Conservation (phyloP, 2,888 invertebrate genomes). For the Ormyrus nitidulus region DNA sequence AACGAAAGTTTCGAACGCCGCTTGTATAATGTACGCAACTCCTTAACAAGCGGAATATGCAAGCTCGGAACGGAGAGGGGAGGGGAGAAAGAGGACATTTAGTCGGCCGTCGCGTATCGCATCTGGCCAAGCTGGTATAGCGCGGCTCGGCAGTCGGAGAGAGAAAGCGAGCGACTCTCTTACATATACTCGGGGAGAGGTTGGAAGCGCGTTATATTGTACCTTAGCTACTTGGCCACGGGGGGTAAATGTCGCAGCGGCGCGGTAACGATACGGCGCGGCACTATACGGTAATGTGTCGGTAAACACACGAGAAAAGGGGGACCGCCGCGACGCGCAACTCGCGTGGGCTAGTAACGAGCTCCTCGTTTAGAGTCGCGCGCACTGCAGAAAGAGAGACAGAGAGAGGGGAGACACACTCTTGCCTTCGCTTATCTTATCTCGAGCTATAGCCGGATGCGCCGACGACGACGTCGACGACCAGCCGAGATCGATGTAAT, state of each 20-base stretch:
- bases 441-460: slow-evolving; percentile 30
- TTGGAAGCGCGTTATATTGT: not conserved
- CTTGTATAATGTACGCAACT: not conserved
- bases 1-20: too few species aligned
- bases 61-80: not conserved
- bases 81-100: not conserved
- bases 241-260: not conserved
- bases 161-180: slow-evolving; percentile 35
- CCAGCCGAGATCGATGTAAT: not conserved
- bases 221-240: slow-evolving; percentile 43
- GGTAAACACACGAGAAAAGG: slow-evolving; percentile 57
- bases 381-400: not conserved
- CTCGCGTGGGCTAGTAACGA: not conserved
- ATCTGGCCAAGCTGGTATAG: slow-evolving; percentile 36
- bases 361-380: too few species aligned
- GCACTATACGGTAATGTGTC: slow-evolving; percentile 62
- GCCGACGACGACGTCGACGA: too few species aligned
- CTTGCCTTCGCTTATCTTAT: slow-evolving; percentile 40
- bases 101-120: slow-evolving; percentile 2
- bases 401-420: slow-evolving; percentile 8
- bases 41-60: slow-evolving; percentile 28
- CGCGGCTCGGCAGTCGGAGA: slow-evolving; percentile 52
- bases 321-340: slow-evolving; percentile 31
- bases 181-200: slow-evolving; percentile 9
- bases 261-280: slow-evolving; percentile 39